These are phyloP conservation scores for Nematolebias whitei DNA, from an alignment of 2,113 vertebrate genomes.

Conservation along the genomic window DNA sequence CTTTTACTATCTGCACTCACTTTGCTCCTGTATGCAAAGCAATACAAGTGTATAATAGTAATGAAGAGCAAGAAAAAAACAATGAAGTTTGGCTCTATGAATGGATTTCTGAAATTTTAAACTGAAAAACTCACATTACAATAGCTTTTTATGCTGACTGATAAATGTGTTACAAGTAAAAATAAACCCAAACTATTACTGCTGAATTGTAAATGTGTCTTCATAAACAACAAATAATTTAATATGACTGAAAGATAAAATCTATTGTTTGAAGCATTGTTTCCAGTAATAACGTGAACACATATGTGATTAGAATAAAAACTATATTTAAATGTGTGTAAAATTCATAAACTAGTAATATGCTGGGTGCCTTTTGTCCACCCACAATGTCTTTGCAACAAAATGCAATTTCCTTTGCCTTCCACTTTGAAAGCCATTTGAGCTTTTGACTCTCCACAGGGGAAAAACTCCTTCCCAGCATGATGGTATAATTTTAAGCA, in stretches of 20 bases:
- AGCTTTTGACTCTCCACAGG: constrained; percentile 49
- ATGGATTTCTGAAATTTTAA: background rate
- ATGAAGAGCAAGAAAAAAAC: constrained; percentile 5
- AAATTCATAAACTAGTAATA: constrained; percentile 1
- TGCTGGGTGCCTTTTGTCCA: background rate
- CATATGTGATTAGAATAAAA: background rate
- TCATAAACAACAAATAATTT: no score
- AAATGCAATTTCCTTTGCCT: constrained; percentile 33
- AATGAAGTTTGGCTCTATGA: background rate
- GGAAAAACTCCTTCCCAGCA: constrained; percentile 45
- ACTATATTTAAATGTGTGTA: background rate
- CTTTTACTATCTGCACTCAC: constrained; percentile 35
- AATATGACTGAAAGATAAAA: no score
- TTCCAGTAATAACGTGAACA: no score
- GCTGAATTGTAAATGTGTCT: no score
- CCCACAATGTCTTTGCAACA: background rate
- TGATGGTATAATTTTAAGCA: constrained; percentile 47
- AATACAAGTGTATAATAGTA: background rate
- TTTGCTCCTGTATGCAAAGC: background rate
- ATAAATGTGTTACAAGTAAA: background rate
- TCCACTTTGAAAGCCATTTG: constrained; percentile 36
- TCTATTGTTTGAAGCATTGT: no score
- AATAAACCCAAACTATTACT: background rate
- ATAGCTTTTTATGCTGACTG: background rate
- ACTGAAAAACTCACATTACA: background rate